Base-by-base conservation (phyloP, 2,113 vertebrate species). In the Felis catus region DNA sequence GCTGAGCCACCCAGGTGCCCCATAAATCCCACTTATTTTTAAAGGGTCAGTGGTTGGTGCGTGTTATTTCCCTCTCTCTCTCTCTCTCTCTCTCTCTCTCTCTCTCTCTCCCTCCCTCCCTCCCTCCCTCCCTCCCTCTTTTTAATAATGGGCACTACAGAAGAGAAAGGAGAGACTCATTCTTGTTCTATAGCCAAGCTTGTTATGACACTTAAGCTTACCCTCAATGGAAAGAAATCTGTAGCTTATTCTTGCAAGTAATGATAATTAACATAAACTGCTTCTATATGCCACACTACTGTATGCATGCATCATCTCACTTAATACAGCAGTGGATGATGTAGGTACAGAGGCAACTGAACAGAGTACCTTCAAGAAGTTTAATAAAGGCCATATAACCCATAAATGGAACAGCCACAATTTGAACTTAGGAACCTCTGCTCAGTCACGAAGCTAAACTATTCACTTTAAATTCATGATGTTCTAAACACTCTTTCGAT, bases 381-480 rank as follows among this genome's bases (percentile, higher is more conserved):
- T 63, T 91, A 45, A 71, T 21, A 71, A 93, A 79, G 19, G 4
- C 12, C 63, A 94, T 36, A 55, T 7, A 73, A 88, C 36, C 25
- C 31, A 33, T 29, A 45, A n/a, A 9, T 2, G 9, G 2, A 51
- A 97, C 7, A 91, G 15, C 31, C 45, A 29, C 18, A 7, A 65
- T 48, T 41, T 88, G 65, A 95, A 94, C 29, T 79, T 39, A 93
- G 58, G 79, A 53, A 53, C 82, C 61, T 53, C 65, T 63, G 61
- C 25, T 93, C 33, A 81, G 8, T 41, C 36, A 66, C 76, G 31
- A 94, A 95, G 27, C 66, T 89, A 79, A 92, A 58, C 27, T 80
- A 68, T 13, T 89, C 31, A 73, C 12, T 45, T 71, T 88, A 90
- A 95, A 78, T 73, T 39, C 29, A 27, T 36, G 23, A 71, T 63